A percentile compares a stretch with the other conserved stretches of the same genome.
These are phyloP conservation scores for Phrynosoma blainvillii DNA, from an alignment of 2,113 vertebrate genomes.

Conservation along the genomic window DNA sequence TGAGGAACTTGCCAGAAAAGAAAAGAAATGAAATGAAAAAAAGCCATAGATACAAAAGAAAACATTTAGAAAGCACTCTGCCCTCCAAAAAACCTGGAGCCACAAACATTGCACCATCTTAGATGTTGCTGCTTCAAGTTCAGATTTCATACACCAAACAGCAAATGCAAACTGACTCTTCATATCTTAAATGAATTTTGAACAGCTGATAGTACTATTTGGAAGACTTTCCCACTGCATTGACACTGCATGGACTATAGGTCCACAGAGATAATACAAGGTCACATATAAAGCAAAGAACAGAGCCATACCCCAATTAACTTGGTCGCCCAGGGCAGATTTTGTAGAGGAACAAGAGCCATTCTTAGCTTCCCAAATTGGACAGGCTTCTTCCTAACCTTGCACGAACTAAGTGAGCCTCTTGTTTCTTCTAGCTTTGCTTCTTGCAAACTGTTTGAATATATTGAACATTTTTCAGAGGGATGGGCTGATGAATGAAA, in stretches of 20 bases:
- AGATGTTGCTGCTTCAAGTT: conserved; percentile 49
- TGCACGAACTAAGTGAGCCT: conserved; percentile 71
- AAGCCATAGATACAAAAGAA: conserved; percentile 50
- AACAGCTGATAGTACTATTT: conserved; percentile 66
- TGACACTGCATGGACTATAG: conserved; percentile 70
- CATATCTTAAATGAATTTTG: conserved; percentile 64
- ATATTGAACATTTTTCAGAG: conserved; percentile 76
- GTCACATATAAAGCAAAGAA: conserved; percentile 75
- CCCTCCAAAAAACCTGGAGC: background rate
- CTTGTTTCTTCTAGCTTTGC: conserved; percentile 75
- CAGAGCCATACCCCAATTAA: conserved; percentile 80
- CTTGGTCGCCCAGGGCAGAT: conserved; percentile 76
- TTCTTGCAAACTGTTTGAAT: conserved; percentile 78
- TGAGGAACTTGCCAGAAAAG: conserved; percentile 42
- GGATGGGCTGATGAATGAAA: conserved; percentile 77
- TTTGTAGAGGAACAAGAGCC: conserved; percentile 70
- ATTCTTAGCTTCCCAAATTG: conserved; percentile 63
- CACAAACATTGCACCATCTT: conserved; percentile 61
- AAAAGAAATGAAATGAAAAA: conserved; percentile 44
- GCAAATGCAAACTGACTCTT: conserved; percentile 55
- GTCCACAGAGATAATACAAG: conserved; percentile 74
- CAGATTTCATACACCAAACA: conserved; percentile 65
- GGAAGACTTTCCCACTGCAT: conserved; percentile 73
- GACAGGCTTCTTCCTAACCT: conserved; percentile 70
- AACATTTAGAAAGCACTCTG: conserved; percentile 7